These are phyloP conservation scores for Stomatorhinus walkeri DNA, from an alignment of 2,797 vertebrate species.

Conservation along the genomic window DNA sequence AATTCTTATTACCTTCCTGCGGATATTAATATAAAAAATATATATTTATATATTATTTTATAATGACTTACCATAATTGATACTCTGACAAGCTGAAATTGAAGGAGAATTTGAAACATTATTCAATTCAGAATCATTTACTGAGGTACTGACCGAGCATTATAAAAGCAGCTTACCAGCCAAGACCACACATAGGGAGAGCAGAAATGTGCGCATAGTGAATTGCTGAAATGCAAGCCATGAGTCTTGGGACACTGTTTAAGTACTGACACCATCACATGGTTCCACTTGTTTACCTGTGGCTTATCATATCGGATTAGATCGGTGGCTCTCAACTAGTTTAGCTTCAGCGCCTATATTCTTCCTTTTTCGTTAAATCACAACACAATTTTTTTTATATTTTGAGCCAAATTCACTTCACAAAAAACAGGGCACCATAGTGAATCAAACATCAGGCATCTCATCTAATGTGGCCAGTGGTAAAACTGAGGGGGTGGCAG, in stretches of 20 bases:
- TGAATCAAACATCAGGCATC: not conserved
- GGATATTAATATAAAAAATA: not conserved
- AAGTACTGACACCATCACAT: constrained; percentile 34
- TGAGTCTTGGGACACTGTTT: constrained; percentile 33
- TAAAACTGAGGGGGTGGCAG: not conserved
- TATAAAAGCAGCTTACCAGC: constrained; percentile 50
- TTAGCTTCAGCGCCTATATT: not conserved
- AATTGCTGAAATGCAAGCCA: constrained; percentile 30
- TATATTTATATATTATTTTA: constrained; percentile 17
- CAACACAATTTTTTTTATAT: constrained; percentile 1
- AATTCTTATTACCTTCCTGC: not conserved
- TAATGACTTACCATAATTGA: constrained; percentile 54
- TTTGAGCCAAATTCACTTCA: not conserved
- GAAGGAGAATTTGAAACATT: constrained; percentile 16
- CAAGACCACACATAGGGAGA: constrained; percentile 57
- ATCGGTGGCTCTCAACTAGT: not conserved
- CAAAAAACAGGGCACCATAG: not conserved
- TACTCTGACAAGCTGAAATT: constrained; percentile 50
- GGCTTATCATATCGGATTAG: constrained; percentile 22
- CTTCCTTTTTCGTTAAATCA: not conserved
- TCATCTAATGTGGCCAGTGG: not conserved
- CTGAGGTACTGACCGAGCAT: not conserved
- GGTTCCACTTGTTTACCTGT: constrained; percentile 17
- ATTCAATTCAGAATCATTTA: not conserved
- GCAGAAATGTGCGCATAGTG: constrained; percentile 51